A percentile compares a stretch with the other conserved stretches of the same genome.
phyloP scores from a whole-genome alignment of 2,888 invertebrate genomes.

The Brenthis daphne region DNA sequence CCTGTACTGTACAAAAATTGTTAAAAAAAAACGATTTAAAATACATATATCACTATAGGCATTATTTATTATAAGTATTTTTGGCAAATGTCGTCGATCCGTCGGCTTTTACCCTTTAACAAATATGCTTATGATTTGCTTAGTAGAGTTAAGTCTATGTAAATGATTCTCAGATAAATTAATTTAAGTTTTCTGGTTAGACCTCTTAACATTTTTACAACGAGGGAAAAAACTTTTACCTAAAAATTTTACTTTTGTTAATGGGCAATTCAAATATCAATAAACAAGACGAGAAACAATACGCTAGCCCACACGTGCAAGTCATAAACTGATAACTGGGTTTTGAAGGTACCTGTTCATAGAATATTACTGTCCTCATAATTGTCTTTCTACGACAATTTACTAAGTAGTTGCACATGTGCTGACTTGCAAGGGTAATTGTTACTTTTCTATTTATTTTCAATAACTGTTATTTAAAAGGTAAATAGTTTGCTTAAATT shows the following conservation, averaged over 20 bases:
- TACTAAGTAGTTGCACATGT: conserved; percentile 66
- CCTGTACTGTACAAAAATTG: no score
- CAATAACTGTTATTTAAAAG: background rate
- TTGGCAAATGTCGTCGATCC: no score
- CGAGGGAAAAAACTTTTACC: no score
- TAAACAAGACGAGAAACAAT: conserved; percentile 47
- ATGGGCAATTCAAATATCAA: background rate
- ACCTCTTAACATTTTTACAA: no score
- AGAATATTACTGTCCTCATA: conserved; percentile 48
- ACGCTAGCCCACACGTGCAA: conserved; percentile 65
- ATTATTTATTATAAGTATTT: no score
- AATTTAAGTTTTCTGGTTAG: no score
- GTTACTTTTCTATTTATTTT: background rate
- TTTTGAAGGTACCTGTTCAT: conserved; percentile 57
- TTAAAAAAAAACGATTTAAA: no score
- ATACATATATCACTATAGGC: no score
- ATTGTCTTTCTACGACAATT: conserved; percentile 54
- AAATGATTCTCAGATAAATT: no score
- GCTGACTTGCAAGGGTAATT: conserved; percentile 44
- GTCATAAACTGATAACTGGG: conserved; percentile 57
- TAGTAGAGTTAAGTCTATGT: no score
- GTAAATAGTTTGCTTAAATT: background rate
- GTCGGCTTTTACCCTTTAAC: no score
- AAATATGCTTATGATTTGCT: no score
- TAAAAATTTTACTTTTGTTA: background rate